Evolutionary conservation across 2,797 vertebrate genomes (phyloP), one percentile per base, ranked within the genome.

Genomic region (Notoglanidium macrostoma): DNA sequence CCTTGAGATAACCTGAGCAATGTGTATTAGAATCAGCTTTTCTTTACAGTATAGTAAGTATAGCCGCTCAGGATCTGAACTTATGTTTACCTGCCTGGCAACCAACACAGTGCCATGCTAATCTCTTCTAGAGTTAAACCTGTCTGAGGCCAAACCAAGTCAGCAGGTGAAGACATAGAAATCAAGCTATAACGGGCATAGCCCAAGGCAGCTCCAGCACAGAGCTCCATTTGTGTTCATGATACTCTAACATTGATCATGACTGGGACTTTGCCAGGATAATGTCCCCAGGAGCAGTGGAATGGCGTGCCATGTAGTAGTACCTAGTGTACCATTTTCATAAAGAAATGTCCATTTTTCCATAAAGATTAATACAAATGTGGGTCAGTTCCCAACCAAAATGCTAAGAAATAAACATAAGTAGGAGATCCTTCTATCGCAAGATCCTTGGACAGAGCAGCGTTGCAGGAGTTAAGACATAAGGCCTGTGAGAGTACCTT

Each of bases 401-500:
- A 23, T 0, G 2, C 46, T 32, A 21, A 54, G 7, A 40, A 70
- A 46, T 67, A 51, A 21, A 67, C 9, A 19, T 12, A 51, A 51
- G 26, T 83, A 67, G 9, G 7, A 68, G 44, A 68, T 68, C 17
- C 17, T 54, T 32, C 9, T 83, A 29, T 83, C 2, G 3, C 46
- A 68, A 51, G 49, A 23, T 29, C 61, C 54, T 54, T 9, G 10
- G 11, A 14, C 63, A 84, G 54, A 19, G 57, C 10, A 29, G 29
- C 6, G 4, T 67, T 14, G 4, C 63, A 80, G 8, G 23, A 80
- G 51, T 26, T 35, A 59, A 21, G 26, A 65, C 32, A 35, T 49
- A 12, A 80, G 23, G 55, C 21, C 15, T 73, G 23, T 61, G 49
- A 92, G 6, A 94, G 95, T 94, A 99, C 98, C 98, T 99, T 99